phyloP scores from a whole-genome alignment of 2,113 vertebrate species.

The Gallinago media region DNA sequence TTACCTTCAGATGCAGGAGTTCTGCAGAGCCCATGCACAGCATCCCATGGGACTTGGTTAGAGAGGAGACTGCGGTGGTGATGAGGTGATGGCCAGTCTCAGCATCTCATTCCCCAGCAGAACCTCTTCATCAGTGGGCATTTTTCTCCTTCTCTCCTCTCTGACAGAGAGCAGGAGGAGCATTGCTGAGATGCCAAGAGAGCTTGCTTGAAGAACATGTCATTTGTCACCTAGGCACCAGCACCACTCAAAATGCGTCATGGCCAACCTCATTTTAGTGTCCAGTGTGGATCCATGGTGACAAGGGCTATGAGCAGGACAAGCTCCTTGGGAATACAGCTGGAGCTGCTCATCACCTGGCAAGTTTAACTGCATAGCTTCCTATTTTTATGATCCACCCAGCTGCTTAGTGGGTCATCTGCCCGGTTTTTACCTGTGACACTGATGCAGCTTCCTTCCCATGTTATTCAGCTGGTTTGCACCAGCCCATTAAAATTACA shows the following conservation, averaged over 20 bases:
- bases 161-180: accelerated
- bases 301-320: not conserved
- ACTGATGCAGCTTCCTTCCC: slow-evolving; percentile 21
- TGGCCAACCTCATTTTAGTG: not conserved
- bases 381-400: slow-evolving; percentile 57
- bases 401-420: slow-evolving; percentile 24
- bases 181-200: not conserved
- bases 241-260: not conserved
- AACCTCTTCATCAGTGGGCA: not conserved
- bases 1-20: accelerated
- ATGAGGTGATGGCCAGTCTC: not conserved
- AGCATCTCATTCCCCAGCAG: not conserved
- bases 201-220: not conserved
- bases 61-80: not conserved
- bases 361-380: slow-evolving; percentile 36
- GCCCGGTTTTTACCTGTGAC: slow-evolving; percentile 15
- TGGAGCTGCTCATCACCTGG: not conserved
- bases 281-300: not conserved
- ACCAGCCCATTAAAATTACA: slow-evolving; percentile 32
- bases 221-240: not conserved
- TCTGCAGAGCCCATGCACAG: not conserved
- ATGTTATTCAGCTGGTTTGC: not conserved
- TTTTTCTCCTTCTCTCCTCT: not conserved
- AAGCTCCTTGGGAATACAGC: not conserved
- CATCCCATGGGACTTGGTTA: not conserved